A percentile compares a stretch with the other conserved stretches of the same genome.
Conservation (phyloP, 37 sponge, comb jelly and placozoan genomes). For the Ianthella basta region DNA sequence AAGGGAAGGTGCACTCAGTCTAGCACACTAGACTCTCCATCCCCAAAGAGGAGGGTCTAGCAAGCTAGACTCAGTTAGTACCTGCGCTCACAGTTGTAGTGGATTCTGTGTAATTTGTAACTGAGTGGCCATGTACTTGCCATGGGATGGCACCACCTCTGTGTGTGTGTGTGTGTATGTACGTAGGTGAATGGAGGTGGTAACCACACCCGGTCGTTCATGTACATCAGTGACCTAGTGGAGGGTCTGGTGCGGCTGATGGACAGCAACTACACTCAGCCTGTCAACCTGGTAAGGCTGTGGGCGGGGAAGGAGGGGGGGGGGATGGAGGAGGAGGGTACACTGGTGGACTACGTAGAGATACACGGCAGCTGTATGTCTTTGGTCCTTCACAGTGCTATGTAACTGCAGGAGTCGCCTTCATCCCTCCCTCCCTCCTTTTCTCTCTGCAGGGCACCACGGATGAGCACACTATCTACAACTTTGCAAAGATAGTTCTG, state of each 20-base stretch:
- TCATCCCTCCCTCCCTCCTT: not conserved
- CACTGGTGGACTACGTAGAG: no score
- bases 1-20: no score
- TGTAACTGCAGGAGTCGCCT: not conserved
- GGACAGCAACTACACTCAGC: conserved; percentile 74
- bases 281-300: conserved; percentile 78
- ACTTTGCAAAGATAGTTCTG: conserved; percentile 79
- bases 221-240: conserved; percentile 93
- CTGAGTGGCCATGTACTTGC: no score
- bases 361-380: no score
- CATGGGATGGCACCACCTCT: no score
- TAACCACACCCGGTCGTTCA: conserved; percentile 90
- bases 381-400: not conserved
- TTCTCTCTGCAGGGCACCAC: conserved; percentile 75
- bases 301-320: not conserved
- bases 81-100: no score
- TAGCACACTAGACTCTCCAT: no score
- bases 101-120: no score
- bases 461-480: conserved; percentile 84
- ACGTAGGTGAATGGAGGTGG: conserved; percentile 79
- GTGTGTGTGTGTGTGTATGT: no score
- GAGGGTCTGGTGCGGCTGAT: conserved; percentile 84
- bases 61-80: no score
- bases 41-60: no score
- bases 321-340: no score